Evolutionary conservation across 35 echinoderm and acorn worm species (phyloP), one percentile per base, ranked within the genome.

Genomic region (Ophiothrix spiculata): DNA sequence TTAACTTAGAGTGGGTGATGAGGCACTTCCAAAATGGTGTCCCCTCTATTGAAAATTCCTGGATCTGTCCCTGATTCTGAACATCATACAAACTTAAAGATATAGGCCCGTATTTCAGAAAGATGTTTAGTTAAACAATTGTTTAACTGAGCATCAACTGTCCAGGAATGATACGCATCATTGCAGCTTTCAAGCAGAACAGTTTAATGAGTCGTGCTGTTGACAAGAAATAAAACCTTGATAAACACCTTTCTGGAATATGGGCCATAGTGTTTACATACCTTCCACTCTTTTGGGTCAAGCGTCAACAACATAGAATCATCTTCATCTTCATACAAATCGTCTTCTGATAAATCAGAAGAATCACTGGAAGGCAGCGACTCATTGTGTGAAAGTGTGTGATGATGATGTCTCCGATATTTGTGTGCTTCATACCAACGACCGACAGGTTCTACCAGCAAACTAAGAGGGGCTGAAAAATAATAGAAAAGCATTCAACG

Each of bases 221-320:
- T n/a, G 74, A 75, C 33, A 75, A 8, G 74, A 28, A 34, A 13
- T 28, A 76, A 76, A 76, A 76, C 28, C 35, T 31, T 1, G 75
- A 76, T 32, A 6, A 32, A 56, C 16, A 6, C 33, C n/a, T n/a
- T n/a, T n/a, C n/a, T n/a, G n/a, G n/a, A n/a, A 11, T 54, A 79
- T 60, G 0, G 33, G 81, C 1, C 35, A 36, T 81, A 38, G 29
- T 81, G 16, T 73, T 39, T 38, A 10, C 29, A 37, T 91, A 99
- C 96, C 92, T 99, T 99, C 92, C 92, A 99, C 29, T 99, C 92
- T 17, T 91, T 91, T 49, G 96, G 96, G 75, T 99, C 92, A 19
- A 99, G 86, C 6, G 85, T 84, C 82, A 85, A 56, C 1, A 99
- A 80, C 56, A 89, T 83, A 31, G 91, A 75, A 39, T 99, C 96